These are phyloP conservation scores for Xiphophorus hellerii DNA, from an alignment of 2,113 vertebrate genomes.

Conservation along the genomic window DNA sequence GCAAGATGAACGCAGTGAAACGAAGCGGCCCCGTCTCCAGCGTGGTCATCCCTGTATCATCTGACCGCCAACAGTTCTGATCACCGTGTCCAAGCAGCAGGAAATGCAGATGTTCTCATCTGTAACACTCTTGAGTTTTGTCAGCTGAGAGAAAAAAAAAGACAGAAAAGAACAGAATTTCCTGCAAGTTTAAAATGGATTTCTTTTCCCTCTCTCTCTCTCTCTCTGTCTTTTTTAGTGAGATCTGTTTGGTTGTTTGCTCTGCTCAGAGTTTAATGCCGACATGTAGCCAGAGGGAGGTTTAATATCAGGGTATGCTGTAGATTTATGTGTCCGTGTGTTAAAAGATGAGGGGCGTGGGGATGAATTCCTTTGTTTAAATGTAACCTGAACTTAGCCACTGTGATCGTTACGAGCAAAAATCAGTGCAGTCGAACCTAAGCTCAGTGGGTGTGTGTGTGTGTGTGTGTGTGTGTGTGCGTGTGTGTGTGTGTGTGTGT, in stretches of 20 bases:
- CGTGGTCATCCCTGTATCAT: constrained; percentile 58
- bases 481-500: constrained; percentile 18
- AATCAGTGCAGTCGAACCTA: constrained; percentile 59
- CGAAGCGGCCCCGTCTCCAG: constrained; percentile 44
- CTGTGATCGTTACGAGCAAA: constrained; percentile 57
- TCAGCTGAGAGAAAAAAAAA: constrained; percentile 24
- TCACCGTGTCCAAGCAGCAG: constrained; percentile 30
- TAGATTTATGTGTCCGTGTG: constrained; percentile 35
- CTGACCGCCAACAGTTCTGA: constrained; percentile 37
- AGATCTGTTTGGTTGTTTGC: constrained; percentile 6
- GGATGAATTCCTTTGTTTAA: constrained; percentile 71
- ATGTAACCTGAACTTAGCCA: constrained; percentile 71
- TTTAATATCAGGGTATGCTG: constrained; percentile 31
- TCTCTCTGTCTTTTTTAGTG: neutral
- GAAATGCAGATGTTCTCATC: constrained; percentile 19
- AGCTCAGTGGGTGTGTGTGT: constrained; percentile 53
- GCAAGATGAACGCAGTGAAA: constrained; percentile 58
- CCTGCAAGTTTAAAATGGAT: constrained; percentile 2
- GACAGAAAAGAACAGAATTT: constrained; percentile 22
- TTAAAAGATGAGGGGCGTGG: constrained; percentile 49
- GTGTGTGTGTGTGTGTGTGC: neutral
- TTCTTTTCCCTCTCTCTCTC: neutral
- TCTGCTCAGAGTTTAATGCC: constrained; percentile 9
- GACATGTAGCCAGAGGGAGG: constrained; percentile 3
- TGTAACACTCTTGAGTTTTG: constrained; percentile 10